Evolutionary conservation across 2,797 vertebrate species (phyloP), one percentile per base, ranked within the genome.

Genomic region (Sebastolobus alascanus): DNA sequence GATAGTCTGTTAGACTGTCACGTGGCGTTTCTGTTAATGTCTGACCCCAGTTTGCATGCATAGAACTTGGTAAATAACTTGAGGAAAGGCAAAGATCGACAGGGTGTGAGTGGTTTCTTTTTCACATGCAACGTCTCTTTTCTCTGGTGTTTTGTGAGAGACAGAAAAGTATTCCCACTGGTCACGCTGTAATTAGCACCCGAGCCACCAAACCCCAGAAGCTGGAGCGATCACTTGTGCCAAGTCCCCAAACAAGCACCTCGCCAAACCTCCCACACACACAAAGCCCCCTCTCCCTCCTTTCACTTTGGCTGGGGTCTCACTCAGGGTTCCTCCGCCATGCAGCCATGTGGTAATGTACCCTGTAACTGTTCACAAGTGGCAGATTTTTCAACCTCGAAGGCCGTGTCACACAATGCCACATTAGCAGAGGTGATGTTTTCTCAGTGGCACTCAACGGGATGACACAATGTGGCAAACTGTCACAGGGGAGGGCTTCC

Each of bases 121-220:
- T 68, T 66, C 65, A 31, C 52, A 64, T n/a, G 50, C 59, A 63
- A 27, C 68, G 2, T 64, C 38, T 79, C 46, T 71, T 86, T 76
- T 79, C 83, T 81, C 82, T 70, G 29, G 64, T 60, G 69, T 68
- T 89, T 85, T 79, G 75, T 84, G 80, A 61, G 68, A 72, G 63
- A 74, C 82, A 78, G 79, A 86, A 52, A 80, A 69, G 78, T 73
- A 84, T 92, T 90, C 90, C 79, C 88, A 74, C 61, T 55, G 83
- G 89, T 89, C 89, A 86, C 55, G 70, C 88, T 88, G 84, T 83
- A 94, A 94, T 93, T 93, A 93, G 85, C 92, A 84, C 89, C 82
- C 46, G 56, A 75, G 84, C 90, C 86, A 71, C 80, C 75, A 80
- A 87, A 86, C 85, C 86, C 65, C 79, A 79, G 50, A 86, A 73